Evolutionary conservation across 2,797 vertebrate genomes (phyloP), one percentile per base, ranked within the genome.

Genomic region (Sebastes oblongus): DNA sequence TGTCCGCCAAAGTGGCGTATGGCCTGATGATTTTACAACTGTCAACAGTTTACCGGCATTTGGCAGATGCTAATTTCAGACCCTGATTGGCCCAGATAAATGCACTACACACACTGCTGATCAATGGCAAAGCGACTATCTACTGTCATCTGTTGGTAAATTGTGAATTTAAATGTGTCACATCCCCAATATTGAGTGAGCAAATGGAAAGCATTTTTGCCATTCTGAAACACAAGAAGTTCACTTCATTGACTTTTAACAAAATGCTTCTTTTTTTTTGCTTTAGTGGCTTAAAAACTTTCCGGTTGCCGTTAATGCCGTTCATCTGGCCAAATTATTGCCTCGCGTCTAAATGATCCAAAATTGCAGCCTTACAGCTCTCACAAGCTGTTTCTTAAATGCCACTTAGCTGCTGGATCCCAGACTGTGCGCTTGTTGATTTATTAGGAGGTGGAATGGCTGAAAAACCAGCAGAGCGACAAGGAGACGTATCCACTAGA

Each of bases 371-470:
- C 89, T 90, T 90, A 89, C 85, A 90, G 77, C 87, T 91, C 88
- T 90, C 80, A 90, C 90, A 92, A 92, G 90, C 93, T 93, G 91
- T 92, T 93, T 91, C 91, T 92, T 94, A 94, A 96, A 95, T 95
- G 93, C 91, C 92, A 94, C 90, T 93, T 92, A 93, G 91, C 93
- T 92, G 83, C 89, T 82, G 89, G 89, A 94, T 91, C 76, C 80
- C 85, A 80, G 90, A 91, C 83, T 89, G 84, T 74, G 85, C 87
- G 89, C 85, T 64, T 92, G 90, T 91, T 90, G 86, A 94, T 95
- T 95, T 94, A 94, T 94, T 92, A 92, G 77, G 72, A 91, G 79
- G 71, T 83, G 82, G 65, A 86, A 79, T 80, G 85, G 83, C 88
- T 91, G 81, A 92, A 92, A 92, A 93, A 94, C 71, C 91, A 92